phyloP scores from a whole-genome alignment of 1,140 invertebrate genomes.

The Drosophila bifasciata region DNA sequence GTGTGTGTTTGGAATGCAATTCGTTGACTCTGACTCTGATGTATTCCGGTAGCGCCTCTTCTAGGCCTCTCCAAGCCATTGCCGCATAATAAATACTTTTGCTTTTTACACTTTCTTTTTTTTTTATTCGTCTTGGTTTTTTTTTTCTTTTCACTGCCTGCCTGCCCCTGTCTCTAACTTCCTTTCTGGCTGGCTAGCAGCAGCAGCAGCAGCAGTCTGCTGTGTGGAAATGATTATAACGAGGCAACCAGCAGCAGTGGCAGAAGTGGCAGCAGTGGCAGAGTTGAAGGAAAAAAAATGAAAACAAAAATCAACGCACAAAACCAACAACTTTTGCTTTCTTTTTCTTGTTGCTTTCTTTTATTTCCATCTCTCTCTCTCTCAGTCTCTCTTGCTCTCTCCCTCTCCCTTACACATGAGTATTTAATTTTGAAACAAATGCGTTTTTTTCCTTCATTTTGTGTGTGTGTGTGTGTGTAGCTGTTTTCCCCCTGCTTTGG shows the following conservation, averaged over 20 bases:
- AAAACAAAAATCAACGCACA: slow-evolving; percentile 64
- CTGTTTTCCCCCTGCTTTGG: slow-evolving; percentile 19
- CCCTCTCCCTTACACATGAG: slow-evolving; percentile 14
- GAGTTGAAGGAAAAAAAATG: slow-evolving; percentile 38
- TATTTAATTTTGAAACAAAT: slow-evolving; percentile 79
- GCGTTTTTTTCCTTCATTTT: slow-evolving; percentile 38
- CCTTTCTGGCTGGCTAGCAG: not conserved
- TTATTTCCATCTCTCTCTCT: slow-evolving; percentile 3
- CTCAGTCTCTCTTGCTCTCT: no score
- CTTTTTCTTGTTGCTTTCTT: slow-evolving; percentile 56
- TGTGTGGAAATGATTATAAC: slow-evolving; percentile 61
- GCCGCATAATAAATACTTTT: slow-evolving; percentile 76
- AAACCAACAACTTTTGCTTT: slow-evolving; percentile 74
- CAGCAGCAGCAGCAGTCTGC: no score
- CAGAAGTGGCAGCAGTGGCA: no score
- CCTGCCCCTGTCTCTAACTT: not conserved
- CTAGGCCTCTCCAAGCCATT: slow-evolving; percentile 58
- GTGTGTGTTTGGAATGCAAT: slow-evolving; percentile 37
- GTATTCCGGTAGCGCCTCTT: slow-evolving; percentile 37
- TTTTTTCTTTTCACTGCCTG: slow-evolving; percentile 5
- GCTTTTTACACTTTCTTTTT: slow-evolving; percentile 80
- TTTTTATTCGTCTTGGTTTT: slow-evolving; percentile 3
- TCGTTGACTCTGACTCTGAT: slow-evolving; percentile 58
- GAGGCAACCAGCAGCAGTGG: slow-evolving; percentile 28
- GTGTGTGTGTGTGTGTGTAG: not conserved